Base-by-base conservation (phyloP, 2,888 invertebrate species). In the Trileptium ribeirensis region DNA sequence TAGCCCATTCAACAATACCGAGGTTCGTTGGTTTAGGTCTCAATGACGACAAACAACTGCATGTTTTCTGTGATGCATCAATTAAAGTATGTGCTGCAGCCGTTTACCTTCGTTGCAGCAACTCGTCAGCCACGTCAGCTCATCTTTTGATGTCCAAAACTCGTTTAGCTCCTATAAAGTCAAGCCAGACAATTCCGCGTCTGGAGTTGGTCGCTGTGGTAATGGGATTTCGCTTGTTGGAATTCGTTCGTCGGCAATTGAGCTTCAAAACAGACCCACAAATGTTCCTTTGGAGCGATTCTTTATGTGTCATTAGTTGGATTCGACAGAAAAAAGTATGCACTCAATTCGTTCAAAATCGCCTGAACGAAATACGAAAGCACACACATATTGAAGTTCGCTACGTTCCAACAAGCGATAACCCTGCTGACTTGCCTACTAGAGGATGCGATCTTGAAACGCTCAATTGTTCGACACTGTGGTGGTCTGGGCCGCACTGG, bases 21-120 rank as follows among this genome's bases (percentile, higher is more conserved):
- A 8, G 51, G 8, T 51, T 8, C 8, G 8, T 15, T 24, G 24
- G 24, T 8, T 51, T 51, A 51, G 8, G 8, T 15, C 51, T 15
- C 8, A 8, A 8, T 15, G 24, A 15, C 24, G 8, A 51, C 8
- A 8, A 24, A 51, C 78, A 51, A 82, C 37, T n/a, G 82, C 1
- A 82, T 83, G 75, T 82, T 33, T 82, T 86, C 85, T 74, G 82
- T 81, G 85, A 86, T 78, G 85, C 86, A 1, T 84, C 84, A 31
- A 75, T 79, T 64, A 78, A 81, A 67, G 85, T 81, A 1, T 86
- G 85, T 75, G 82, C 84, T 19, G 82, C 84, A 0, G 75, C 70
- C 29, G 81, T 85, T 15, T 86, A 85, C 75, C 33, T 84, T 0
- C 80, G 82, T 2, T 79, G 37, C 33, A 2, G 19, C 19, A 19